A percentile compares a stretch with the other conserved stretches of the same genome.
These are phyloP conservation scores for Luehdorfia chinensis DNA, from an alignment of 1,140 invertebrate species.

Conservation along the genomic window DNA sequence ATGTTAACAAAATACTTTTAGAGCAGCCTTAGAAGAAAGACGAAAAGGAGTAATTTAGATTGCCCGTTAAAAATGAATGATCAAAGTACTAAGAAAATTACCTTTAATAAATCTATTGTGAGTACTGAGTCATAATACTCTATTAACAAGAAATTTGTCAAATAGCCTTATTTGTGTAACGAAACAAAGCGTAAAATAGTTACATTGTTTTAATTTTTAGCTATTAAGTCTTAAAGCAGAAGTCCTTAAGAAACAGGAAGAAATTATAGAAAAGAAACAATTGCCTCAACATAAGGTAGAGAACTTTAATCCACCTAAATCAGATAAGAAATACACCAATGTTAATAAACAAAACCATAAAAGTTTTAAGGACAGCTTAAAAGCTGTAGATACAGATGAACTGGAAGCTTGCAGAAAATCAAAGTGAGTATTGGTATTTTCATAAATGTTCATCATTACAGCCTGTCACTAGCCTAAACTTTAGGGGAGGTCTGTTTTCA, in stretches of 20 bases:
- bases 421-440: constrained; percentile 66
- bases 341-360: constrained; percentile 40
- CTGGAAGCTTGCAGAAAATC: constrained; percentile 78
- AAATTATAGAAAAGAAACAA: constrained; percentile 82
- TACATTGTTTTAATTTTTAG: constrained; percentile 51
- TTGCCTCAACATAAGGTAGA: constrained; percentile 64
- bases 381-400: constrained; percentile 76
- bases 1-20: too few species aligned
- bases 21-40: too few species aligned
- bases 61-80: constrained; percentile 65
- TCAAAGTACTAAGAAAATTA: constrained; percentile 58
- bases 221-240: constrained; percentile 85
- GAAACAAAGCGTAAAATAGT: neutral
- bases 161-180: too few species aligned
- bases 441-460: too few species aligned
- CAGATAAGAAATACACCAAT: constrained; percentile 23
- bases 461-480: too few species aligned
- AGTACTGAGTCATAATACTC: constrained; percentile 24
- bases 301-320: constrained; percentile 50
- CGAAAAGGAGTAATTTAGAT: too few species aligned
- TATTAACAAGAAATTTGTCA: neutral
- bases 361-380: constrained; percentile 55
- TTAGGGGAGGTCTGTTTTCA: too few species aligned
- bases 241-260: constrained; percentile 85
- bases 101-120: constrained; percentile 70